These are phyloP conservation scores for Ochropacha duplaris DNA, from an alignment of 2,888 invertebrate genomes.

Conservation along the genomic window DNA sequence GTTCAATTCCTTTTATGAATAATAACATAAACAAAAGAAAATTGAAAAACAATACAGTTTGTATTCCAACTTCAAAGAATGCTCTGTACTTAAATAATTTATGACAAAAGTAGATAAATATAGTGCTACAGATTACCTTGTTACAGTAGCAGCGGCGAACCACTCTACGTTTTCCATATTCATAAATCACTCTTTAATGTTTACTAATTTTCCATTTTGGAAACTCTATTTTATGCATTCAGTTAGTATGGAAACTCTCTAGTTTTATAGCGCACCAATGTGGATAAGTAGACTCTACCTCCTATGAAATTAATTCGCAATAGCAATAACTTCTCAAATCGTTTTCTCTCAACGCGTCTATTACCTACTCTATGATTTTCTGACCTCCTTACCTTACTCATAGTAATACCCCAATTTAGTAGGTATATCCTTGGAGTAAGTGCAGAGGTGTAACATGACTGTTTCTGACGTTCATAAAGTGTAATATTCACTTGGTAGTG, in stretches of 20 bases:
- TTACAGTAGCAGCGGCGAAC: neutral
- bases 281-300: no score
- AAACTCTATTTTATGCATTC: neutral
- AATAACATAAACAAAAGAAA: neutral
- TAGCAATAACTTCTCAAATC: no score
- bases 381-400: no score
- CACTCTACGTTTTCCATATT: neutral
- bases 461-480: neutral
- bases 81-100: neutral
- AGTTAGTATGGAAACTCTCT: neutral
- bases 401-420: neutral
- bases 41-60: neutral
- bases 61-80: neutral
- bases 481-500: neutral
- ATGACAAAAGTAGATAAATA: neutral
- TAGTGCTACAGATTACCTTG: neutral
- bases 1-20: no score
- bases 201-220: neutral
- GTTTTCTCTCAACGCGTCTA: neutral
- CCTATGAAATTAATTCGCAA: no score
- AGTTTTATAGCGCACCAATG: neutral
- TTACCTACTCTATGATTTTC: neutral
- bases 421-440: neutral
- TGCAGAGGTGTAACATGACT: neutral
- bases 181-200: neutral